phyloP scores from a whole-genome alignment of 1,140 invertebrate genomes.

The Drosophila pectinifera region DNA sequence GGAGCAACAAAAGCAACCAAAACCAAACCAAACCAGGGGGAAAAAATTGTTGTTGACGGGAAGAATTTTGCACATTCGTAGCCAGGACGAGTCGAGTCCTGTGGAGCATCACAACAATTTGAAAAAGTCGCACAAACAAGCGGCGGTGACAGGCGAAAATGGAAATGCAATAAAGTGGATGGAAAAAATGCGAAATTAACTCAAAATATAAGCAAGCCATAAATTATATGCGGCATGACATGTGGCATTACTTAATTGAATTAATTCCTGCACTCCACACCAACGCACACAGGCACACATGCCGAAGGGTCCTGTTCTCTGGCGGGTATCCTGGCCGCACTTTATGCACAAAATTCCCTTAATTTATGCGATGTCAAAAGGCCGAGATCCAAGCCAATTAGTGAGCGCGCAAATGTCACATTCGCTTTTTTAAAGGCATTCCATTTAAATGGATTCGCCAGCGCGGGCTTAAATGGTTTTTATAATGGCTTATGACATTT shows the following conservation, averaged over 20 bases:
- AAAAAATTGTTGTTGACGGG: slow-evolving; percentile 52
- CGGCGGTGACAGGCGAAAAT: slow-evolving; percentile 42
- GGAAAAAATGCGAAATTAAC: slow-evolving; percentile 65
- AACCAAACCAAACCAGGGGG: slow-evolving; percentile 28
- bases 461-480: neutral
- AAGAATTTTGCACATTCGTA: slow-evolving; percentile 38
- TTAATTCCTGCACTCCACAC: slow-evolving; percentile 62
- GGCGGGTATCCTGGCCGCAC: too few relatives aligned
- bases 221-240: slow-evolving; percentile 72
- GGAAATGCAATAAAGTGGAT: slow-evolving; percentile 35
- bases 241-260: slow-evolving; percentile 78
- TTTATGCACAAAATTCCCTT: slow-evolving; percentile 52
- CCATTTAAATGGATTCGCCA: slow-evolving; percentile 12
- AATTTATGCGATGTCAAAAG: slow-evolving; percentile 62
- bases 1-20: slow-evolving; percentile 10
- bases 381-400: slow-evolving; percentile 56
- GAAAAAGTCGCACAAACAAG: slow-evolving; percentile 58
- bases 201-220: slow-evolving; percentile 66
- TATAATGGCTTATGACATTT: neutral
- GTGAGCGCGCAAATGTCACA: slow-evolving; percentile 14
- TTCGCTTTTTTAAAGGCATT: slow-evolving; percentile 10
- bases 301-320: neutral
- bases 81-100: slow-evolving; percentile 44
- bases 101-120: slow-evolving; percentile 67
- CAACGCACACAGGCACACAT: slow-evolving; percentile 5